phyloP scores from a whole-genome alignment of 2,797 vertebrate genomes.

The Neosalanx taihuensis region DNA sequence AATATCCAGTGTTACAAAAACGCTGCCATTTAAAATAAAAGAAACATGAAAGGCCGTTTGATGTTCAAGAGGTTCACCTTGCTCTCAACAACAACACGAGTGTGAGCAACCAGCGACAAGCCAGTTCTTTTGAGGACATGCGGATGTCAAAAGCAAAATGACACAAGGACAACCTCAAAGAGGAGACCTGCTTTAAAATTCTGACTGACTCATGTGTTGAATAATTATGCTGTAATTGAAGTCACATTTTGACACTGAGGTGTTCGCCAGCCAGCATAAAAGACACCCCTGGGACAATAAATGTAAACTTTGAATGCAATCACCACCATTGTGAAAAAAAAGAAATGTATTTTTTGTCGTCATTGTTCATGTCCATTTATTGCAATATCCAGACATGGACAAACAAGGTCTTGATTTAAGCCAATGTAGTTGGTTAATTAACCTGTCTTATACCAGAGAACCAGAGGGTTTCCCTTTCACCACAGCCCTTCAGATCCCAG shows the following conservation, averaged over 20 bases:
- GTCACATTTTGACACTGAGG: neutral
- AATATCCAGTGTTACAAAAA: constrained; percentile 60
- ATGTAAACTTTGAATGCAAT: neutral
- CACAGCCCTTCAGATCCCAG: neutral
- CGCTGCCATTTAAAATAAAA: constrained; percentile 70
- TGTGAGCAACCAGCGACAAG: constrained; percentile 34
- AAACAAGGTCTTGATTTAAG: neutral
- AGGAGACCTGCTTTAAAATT: constrained; percentile 11
- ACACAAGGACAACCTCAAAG: constrained; percentile 33
- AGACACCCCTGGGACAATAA: neutral
- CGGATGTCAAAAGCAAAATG: constrained; percentile 26
- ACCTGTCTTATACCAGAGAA: neutral
- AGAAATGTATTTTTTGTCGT: too few species aligned
- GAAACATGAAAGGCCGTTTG: constrained; percentile 69
- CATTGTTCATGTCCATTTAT: too few species aligned
- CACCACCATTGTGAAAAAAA: too few species aligned
- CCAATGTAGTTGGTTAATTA: neutral
- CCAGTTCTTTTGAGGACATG: constrained; percentile 34
- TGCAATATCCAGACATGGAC: neutral
- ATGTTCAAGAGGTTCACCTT: constrained; percentile 64
- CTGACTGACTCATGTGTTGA: constrained; percentile 23
- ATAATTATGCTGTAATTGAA: constrained; percentile 30
- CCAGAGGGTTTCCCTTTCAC: neutral
- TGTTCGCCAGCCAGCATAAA: neutral
- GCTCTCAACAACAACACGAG: constrained; percentile 43